phyloP scores from a whole-genome alignment of 2,888 invertebrate genomes.

The Eurytoma adleriae region DNA sequence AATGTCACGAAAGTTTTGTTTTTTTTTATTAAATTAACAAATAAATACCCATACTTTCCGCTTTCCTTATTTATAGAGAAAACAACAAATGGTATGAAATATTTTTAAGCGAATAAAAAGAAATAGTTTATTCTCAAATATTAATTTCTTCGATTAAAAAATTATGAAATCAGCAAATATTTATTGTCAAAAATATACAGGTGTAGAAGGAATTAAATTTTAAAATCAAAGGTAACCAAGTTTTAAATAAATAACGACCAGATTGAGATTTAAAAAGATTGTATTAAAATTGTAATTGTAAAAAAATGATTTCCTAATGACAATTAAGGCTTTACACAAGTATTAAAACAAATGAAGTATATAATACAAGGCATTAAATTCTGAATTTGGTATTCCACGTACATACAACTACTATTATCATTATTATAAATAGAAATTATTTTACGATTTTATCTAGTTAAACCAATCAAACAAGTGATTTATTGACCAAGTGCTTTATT shows the following conservation, averaged over 20 bases:
- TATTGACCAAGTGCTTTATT: slow-evolving; percentile 52
- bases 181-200: too few relatives aligned
- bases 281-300: too few relatives aligned
- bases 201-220: neutral
- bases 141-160: neutral
- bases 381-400: neutral
- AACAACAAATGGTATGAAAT: neutral
- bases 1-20: slow-evolving; percentile 48
- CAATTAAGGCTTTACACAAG: too few relatives aligned
- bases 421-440: neutral
- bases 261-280: too few relatives aligned
- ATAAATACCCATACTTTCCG: neutral
- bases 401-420: too few relatives aligned
- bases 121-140: slow-evolving; percentile 42
- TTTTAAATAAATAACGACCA: neutral
- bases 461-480: slow-evolving; percentile 28
- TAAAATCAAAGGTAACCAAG: neutral
- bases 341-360: too few relatives aligned
- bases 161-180: neutral
- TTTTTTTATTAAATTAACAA: slow-evolving; percentile 7
- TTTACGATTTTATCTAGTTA: slow-evolving; percentile 11
- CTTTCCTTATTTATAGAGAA: neutral
- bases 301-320: too few relatives aligned
- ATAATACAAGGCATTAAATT: neutral
- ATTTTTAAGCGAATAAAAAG: slow-evolving; percentile 6